Conservation (phyloP, 64 coral and sea anemone genomes). For the Montipora sp. region DNA sequence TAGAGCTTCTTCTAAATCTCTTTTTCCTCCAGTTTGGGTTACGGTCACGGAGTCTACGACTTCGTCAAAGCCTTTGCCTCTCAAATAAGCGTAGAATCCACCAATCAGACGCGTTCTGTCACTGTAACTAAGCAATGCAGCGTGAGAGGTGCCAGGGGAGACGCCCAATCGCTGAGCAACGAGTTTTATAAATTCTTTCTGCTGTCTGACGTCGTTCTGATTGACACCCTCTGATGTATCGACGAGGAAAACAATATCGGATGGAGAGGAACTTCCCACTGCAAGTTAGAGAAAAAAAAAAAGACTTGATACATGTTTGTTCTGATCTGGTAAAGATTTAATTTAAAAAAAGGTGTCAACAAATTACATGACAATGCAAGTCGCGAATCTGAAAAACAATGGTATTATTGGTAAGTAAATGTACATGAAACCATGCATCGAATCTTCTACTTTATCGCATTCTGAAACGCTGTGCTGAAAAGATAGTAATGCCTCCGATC, state of each 20-base stretch:
- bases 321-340: too few species aligned
- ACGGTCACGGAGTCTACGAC: conserved; percentile 44
- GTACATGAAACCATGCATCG: too few species aligned
- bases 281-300: neutral
- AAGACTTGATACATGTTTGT: neutral
- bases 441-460: too few species aligned
- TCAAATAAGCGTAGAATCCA: conserved; percentile 34
- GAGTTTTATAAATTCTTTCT: conserved; percentile 65
- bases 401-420: neutral
- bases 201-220: conserved; percentile 19
- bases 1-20: conserved; percentile 73
- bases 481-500: too few species aligned
- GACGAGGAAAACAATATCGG: conserved; percentile 71
- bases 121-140: conserved; percentile 63
- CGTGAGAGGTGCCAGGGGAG: conserved; percentile 33
- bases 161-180: conserved; percentile 50
- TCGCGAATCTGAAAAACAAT: neutral
- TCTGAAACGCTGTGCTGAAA: too few species aligned
- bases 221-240: conserved; percentile 76
- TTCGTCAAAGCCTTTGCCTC: conserved; percentile 5
- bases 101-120: conserved; percentile 36
- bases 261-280: neutral
- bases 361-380: neutral
- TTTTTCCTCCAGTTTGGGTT: conserved; percentile 9
- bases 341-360: neutral